Evolutionary conservation across 2,113 vertebrate genomes (phyloP).

Genomic region (Nematolebias whitei): DNA sequence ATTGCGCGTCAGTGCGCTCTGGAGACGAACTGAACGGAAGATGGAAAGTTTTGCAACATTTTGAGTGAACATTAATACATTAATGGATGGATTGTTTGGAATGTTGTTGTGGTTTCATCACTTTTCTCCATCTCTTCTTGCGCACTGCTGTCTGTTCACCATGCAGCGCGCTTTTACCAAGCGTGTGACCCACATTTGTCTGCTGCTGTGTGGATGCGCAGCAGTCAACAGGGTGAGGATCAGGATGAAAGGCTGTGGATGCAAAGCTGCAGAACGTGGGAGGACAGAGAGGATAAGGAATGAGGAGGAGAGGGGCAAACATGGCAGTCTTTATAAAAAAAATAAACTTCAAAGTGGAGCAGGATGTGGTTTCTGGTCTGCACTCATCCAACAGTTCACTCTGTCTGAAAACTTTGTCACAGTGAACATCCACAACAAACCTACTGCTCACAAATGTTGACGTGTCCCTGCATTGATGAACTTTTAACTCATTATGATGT

Average conservation of each 20-base stretch:
- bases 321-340: slow-evolving; percentile 24
- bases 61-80: no score
- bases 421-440: slow-evolving; percentile 1
- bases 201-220: slow-evolving; percentile 18
- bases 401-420: slow-evolving; percentile 29
- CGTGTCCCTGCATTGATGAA: slow-evolving; percentile 1
- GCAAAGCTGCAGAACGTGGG: slow-evolving; percentile 31
- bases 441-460: slow-evolving; percentile 18
- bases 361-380: neutral
- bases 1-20: neutral
- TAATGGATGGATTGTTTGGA: neutral
- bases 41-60: neutral
- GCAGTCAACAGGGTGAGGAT: slow-evolving; percentile 20
- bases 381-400: slow-evolving; percentile 44
- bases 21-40: neutral
- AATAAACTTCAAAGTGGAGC: slow-evolving; percentile 15
- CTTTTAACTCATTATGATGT: slow-evolving; percentile 2
- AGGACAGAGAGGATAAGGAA: slow-evolving; percentile 19
- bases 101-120: no score
- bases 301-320: slow-evolving; percentile 2
- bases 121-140: no score
- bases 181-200: slow-evolving; percentile 41
- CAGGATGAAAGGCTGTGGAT: slow-evolving; percentile 26
- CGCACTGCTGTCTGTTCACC: no score
- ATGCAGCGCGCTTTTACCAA: slow-evolving; percentile 30